Evolutionary conservation across 2,113 vertebrate species (phyloP).

Genomic region (Bombycilla garrulus): DNA sequence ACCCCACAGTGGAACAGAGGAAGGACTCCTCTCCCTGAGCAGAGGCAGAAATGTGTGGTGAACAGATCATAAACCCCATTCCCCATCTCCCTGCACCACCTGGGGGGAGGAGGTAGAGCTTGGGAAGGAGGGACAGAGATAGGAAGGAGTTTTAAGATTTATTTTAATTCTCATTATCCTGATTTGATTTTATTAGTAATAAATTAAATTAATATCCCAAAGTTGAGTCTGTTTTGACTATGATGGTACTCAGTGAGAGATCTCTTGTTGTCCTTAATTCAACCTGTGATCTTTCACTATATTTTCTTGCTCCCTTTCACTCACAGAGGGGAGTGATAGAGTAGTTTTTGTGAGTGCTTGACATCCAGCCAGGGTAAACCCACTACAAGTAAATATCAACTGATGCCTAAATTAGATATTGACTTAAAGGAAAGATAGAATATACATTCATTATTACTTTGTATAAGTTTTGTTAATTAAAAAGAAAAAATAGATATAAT

Average conservation of each 20-base stretch:
- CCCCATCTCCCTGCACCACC: too few relatives aligned
- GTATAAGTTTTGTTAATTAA: background rate
- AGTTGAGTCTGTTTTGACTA: background rate
- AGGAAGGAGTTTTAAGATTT: background rate
- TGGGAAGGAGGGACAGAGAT: background rate
- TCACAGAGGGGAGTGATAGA: background rate
- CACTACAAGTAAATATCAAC: background rate
- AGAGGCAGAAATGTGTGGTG: background rate
- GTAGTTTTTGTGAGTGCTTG: background rate
- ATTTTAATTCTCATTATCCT: background rate
- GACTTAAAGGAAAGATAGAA: background rate
- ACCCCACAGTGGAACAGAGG: too few relatives aligned
- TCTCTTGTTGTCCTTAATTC: background rate
- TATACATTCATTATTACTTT: background rate
- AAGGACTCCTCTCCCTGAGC: background rate
- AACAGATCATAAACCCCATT: background rate
- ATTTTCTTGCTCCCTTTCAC: background rate
- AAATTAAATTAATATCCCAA: background rate
- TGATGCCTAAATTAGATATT: background rate
- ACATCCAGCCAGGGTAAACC: background rate
- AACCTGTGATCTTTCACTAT: rapidly evolving
- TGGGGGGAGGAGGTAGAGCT: background rate
- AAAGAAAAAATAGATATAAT: background rate
- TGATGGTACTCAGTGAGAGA: background rate
- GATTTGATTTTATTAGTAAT: background rate